These are phyloP conservation scores for Parasteatoda lunata DNA, from an alignment of 2,888 invertebrate genomes.

Conservation along the genomic window DNA sequence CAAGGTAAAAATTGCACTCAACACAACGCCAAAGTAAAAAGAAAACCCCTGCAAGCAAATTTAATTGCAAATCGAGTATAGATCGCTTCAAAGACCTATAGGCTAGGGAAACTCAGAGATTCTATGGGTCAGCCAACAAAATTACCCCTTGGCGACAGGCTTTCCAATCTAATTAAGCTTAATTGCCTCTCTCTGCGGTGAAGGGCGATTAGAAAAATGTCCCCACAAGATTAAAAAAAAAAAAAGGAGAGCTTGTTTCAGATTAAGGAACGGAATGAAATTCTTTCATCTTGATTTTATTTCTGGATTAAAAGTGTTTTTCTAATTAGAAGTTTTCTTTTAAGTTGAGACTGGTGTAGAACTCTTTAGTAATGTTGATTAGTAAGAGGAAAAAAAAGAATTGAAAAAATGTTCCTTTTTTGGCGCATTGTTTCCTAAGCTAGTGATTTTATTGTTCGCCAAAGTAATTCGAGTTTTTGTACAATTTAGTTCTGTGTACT, in stretches of 20 bases:
- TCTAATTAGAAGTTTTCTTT: constrained; percentile 58
- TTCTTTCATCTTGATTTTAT: constrained; percentile 62
- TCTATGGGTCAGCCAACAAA: constrained; percentile 43
- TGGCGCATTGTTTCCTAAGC: constrained; percentile 53
- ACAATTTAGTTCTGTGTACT: constrained; percentile 32
- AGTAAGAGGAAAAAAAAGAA: constrained; percentile 40
- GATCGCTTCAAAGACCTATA: constrained; percentile 25
- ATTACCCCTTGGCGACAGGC: constrained; percentile 49
- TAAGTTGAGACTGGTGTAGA: constrained; percentile 26
- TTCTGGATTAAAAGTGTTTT: constrained; percentile 63
- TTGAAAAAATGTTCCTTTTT: constrained; percentile 45
- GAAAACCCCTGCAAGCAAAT: constrained; percentile 19
- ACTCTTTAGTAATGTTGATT: constrained; percentile 46
- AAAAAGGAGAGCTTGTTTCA: constrained; percentile 54
- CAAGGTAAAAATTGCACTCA: constrained; percentile 33
- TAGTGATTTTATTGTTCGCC: constrained; percentile 59
- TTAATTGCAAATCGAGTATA: constrained; percentile 48
- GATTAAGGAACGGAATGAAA: constrained; percentile 46
- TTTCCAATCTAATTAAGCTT: constrained; percentile 63
- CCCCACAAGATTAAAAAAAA: constrained; percentile 62
- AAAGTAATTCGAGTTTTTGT: constrained; percentile 55
- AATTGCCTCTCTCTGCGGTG: constrained; percentile 59
- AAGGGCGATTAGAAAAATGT: constrained; percentile 62
- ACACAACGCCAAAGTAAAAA: constrained; percentile 1
- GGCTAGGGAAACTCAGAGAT: constrained; percentile 18